These are phyloP conservation scores for Pristionchus fissidentatus DNA, from an alignment of 2,888 invertebrate species.

Conservation along the genomic window DNA sequence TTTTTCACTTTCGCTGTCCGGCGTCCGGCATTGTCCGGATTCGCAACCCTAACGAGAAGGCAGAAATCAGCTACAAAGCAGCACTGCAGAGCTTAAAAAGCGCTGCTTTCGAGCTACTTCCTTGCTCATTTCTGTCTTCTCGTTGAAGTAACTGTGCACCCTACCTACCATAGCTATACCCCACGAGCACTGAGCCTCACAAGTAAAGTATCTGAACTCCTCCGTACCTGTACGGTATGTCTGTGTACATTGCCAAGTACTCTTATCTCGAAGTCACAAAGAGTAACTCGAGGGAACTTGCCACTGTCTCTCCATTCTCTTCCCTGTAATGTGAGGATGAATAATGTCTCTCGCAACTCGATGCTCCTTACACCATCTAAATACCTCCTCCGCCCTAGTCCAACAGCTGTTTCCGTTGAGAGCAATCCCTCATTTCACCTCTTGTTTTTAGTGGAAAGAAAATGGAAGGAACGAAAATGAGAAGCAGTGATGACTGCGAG, in stretches of 20 bases:
- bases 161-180: no score
- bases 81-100: no score
- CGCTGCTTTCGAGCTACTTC: no score
- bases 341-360: conserved; percentile 7
- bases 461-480: neutral
- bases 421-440: conserved; percentile 23
- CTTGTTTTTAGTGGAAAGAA: conserved; percentile 26
- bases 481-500: neutral
- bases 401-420: conserved; percentile 46
- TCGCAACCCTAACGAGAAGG: no score
- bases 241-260: conserved; percentile 76
- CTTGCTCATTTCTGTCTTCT: no score
- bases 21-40: no score
- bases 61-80: no score
- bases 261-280: conserved; percentile 76
- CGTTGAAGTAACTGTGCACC: no score
- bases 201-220: neutral
- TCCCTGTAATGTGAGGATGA: conserved; percentile 59
- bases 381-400: no score
- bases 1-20: no score
- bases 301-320: conserved; percentile 75
- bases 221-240: conserved; percentile 54
- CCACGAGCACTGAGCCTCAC: no score
- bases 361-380: conserved; percentile 23
- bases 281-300: conserved; percentile 76